Evolutionary conservation across 2,797 vertebrate genomes (phyloP), one percentile per base, ranked within the genome.

Genomic region (Macrochelys suwanniensis): DNA sequence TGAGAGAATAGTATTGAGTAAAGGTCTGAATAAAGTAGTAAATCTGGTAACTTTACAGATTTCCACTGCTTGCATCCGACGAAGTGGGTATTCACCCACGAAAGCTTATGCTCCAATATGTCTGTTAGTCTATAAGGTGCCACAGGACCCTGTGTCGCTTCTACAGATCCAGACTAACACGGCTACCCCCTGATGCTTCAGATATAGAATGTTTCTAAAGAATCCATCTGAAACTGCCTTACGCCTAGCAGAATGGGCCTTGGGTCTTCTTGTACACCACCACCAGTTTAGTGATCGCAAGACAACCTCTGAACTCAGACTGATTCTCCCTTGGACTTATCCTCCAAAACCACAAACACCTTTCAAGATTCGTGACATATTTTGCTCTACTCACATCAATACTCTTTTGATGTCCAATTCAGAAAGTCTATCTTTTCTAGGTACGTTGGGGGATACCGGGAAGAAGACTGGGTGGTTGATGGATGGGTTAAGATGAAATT

Each of bases 321-420:
- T 49, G 53, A 92, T 96, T 94, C 96, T 97, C 90, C 0, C 78
- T 85, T 87, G 77, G 92, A 89, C 87, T 92, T 90, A 51, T 94
- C 88, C 85, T 94, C 92, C 85, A 93, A 97, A 95, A 89, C 94
- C 94, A 94, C 9, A 92, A 89, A 92, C 92, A 82, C 88, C 94
- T 97, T 90, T 96, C 82, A 84, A 85, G 88, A 89, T 87, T 78
- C 4, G 6, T 25, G 33, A n/a, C 61, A 65, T n/a, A 65, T 65
- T 65, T 65, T 65, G 61, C 61, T n/a, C 61, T 17, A n/a, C 16
- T 65, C 7, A n/a, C 7, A n/a, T 65, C 61, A 65, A n/a, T 65
- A 65, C 16, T 65, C 31, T 65, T 65, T 65, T 19, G 61, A n/a
- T 65, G 61, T 65, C 61, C 61, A 65, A 7, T 65, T 65, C 61